Evolutionary conservation across 2,797 vertebrate genomes (phyloP).

Genomic region (Crax fasciolata): DNA sequence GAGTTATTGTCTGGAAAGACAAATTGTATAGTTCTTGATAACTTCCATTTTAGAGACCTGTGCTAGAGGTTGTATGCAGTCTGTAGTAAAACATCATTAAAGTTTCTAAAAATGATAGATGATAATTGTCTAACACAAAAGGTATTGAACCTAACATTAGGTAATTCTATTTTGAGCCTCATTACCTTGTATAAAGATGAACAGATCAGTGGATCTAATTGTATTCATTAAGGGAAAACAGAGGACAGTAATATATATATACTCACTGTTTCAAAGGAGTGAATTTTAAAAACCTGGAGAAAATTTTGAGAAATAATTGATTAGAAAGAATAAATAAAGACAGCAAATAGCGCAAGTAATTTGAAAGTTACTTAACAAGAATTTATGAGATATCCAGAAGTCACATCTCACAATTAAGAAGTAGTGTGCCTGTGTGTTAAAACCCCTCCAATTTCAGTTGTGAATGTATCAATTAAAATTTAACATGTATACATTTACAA

Average conservation of each 20-base stretch:
- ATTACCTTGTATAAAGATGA: slow-evolving; percentile 17
- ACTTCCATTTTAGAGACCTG: slow-evolving; percentile 1
- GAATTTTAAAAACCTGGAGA: neutral
- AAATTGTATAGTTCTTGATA: neutral
- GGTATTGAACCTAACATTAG: slow-evolving; percentile 18
- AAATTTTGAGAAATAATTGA: slow-evolving; percentile 18
- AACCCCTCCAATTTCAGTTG: neutral
- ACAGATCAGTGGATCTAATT: slow-evolving; percentile 38
- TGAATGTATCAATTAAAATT: neutral
- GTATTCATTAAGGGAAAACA: slow-evolving; percentile 19
- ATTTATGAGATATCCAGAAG: neutral
- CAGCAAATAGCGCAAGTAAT: neutral
- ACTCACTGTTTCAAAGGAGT: neutral
- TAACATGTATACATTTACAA: too few species aligned
- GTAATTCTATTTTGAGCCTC: slow-evolving; percentile 35
- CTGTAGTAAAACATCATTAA: slow-evolving; percentile 24
- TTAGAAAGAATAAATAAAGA: slow-evolving; percentile 47
- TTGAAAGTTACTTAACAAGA: slow-evolving; percentile 34
- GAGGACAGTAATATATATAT: neutral
- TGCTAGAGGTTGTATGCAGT: neutral
- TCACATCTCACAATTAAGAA: neutral
- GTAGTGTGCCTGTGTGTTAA: neutral
- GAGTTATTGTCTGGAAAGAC: neutral
- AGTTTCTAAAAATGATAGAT: slow-evolving; percentile 35
- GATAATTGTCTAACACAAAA: slow-evolving; percentile 50